phyloP scores from a whole-genome alignment of 1,140 invertebrate genomes.

The Panagrolaimus sp. region DNA sequence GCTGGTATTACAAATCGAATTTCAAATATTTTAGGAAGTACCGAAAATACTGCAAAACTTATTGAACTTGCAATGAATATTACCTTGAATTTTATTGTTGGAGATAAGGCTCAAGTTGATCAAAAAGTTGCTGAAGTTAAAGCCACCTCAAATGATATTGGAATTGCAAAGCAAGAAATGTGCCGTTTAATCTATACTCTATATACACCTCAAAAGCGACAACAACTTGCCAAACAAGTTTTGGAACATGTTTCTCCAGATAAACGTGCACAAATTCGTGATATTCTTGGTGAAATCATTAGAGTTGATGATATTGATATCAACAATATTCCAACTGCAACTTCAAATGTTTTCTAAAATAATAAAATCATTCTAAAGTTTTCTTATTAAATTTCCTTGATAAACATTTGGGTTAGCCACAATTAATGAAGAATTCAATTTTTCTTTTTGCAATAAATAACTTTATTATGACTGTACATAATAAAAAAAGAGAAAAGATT shows the following conservation, averaged over 20 bases:
- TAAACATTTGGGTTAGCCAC: too few relatives aligned
- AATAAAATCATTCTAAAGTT: too few relatives aligned
- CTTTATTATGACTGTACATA: too few relatives aligned
- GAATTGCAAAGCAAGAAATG: not conserved
- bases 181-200: conserved; percentile 1
- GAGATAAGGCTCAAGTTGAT: not conserved
- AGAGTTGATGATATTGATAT: conserved; percentile 1
- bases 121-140: not conserved
- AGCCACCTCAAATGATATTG: not conserved
- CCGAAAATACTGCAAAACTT: not conserved
- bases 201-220: not conserved
- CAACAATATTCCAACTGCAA: not conserved
- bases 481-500: too few relatives aligned
- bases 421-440: too few relatives aligned
- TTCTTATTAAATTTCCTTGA: too few relatives aligned
- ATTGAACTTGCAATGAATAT: not conserved
- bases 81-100: conserved; percentile 5
- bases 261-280: not conserved
- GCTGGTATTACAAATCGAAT: not conserved
- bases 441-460: too few relatives aligned
- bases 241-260: not conserved
- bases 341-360: too few relatives aligned
- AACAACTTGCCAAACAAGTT: not conserved
- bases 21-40: not conserved
- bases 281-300: not conserved